Percentiles rank a stretch among this genome's conserved stretches.
Evolutionary conservation across 2,888 invertebrate genomes (phyloP).

Genomic region (Eilema griseolum): DNA sequence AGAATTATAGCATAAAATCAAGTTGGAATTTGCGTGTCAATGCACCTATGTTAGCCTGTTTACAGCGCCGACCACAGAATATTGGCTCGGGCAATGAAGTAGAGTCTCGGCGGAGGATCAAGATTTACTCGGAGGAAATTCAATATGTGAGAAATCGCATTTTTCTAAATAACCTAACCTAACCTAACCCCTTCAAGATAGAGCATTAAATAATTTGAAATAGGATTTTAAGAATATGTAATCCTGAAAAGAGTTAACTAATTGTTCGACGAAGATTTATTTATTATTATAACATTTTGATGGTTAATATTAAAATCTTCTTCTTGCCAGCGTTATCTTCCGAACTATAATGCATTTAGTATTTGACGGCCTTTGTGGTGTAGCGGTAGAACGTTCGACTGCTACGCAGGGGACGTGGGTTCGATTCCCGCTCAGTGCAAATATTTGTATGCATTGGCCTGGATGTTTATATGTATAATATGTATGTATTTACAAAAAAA

Average conservation of each 20-base stretch:
- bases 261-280: no score
- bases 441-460: no score
- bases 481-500: no score
- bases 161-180: neutral
- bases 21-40: slow-evolving; percentile 35
- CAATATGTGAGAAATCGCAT: slow-evolving; percentile 19
- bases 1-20: slow-evolving; percentile 28
- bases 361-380: no score
- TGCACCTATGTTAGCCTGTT: slow-evolving; percentile 46
- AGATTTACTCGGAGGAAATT: slow-evolving; percentile 35
- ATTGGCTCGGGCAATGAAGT: slow-evolving; percentile 33
- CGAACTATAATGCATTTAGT: slow-evolving; percentile 47
- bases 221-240: neutral
- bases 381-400: no score
- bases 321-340: neutral
- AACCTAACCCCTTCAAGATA: slow-evolving; percentile 4
- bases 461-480: no score
- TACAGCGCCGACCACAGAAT: slow-evolving; percentile 35
- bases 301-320: no score
- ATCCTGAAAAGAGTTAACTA: no score
- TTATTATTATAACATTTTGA: no score
- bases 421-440: no score
- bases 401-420: no score
- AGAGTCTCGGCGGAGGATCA: slow-evolving; percentile 26
- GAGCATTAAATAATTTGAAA: slow-evolving; percentile 18